Conservation (phyloP, 2,797 vertebrate genomes). For the Ciconia nigra region DNA sequence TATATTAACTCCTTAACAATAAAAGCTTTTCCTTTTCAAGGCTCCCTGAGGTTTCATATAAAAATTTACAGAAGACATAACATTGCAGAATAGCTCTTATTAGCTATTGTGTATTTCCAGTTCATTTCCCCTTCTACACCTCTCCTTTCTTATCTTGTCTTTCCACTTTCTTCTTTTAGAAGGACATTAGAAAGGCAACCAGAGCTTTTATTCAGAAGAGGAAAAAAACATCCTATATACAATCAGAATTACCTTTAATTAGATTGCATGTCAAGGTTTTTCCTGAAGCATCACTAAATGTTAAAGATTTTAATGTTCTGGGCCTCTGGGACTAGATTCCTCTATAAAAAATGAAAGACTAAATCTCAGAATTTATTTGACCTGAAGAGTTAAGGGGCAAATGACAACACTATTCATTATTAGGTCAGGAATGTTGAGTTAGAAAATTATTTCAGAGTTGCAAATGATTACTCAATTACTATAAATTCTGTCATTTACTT, state of each 20-base stretch:
- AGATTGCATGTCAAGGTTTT: background rate
- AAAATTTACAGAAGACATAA: background rate
- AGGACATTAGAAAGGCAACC: background rate
- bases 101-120: background rate
- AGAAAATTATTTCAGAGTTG: background rate
- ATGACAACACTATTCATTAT: background rate
- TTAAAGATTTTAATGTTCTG: background rate
- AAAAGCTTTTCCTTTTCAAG: background rate
- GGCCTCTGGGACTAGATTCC: background rate
- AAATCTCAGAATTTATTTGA: background rate
- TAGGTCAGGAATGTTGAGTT: background rate
- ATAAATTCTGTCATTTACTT: background rate
- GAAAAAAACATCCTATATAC: background rate
- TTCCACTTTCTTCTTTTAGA: background rate
- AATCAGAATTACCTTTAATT: background rate
- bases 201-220: background rate
- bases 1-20: background rate
- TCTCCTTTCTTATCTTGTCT: background rate
- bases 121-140: background rate
- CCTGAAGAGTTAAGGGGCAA: background rate
- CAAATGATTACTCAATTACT: background rate
- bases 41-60: background rate
- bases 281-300: background rate
- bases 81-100: background rate
- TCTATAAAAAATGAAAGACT: background rate